Evolutionary conservation across 2,113 vertebrate species (phyloP).

Genomic region (Grammomys surdaster): DNA sequence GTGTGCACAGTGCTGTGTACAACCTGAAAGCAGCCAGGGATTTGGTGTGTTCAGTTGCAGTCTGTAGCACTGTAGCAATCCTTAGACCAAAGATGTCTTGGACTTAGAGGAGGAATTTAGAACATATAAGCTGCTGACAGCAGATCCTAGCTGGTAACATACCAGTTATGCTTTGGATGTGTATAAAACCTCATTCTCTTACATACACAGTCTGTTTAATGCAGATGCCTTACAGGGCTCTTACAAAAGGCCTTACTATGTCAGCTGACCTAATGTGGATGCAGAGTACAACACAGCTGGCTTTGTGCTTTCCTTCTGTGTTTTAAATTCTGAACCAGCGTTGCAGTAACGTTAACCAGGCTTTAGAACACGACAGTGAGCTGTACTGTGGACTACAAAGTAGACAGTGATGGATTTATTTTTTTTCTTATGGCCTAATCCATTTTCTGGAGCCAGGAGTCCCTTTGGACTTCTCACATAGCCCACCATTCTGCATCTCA

Average conservation of each 20-base stretch:
- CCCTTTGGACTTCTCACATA: neutral
- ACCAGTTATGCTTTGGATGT: neutral
- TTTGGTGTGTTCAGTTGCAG: neutral
- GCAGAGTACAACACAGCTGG: neutral
- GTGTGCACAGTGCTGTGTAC: neutral
- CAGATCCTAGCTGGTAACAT: neutral
- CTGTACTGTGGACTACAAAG: neutral
- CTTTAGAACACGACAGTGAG: neutral
- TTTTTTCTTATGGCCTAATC: constrained; percentile 24
- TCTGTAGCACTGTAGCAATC: neutral
- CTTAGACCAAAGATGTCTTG: neutral
- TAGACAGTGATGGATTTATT: neutral
- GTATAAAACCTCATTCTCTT: neutral
- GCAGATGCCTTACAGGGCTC: neutral
- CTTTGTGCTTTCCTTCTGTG: neutral
- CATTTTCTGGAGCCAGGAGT: neutral
- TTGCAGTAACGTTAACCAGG: neutral
- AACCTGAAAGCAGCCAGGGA: neutral
- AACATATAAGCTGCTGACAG: neutral
- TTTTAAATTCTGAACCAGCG: neutral
- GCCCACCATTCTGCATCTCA: neutral
- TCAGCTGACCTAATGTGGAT: neutral
- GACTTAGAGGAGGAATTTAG: neutral
- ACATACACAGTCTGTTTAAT: neutral
- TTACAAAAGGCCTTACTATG: neutral